Evolutionary conservation across 2,888 invertebrate genomes (phyloP), one percentile per base, ranked within the genome.

Genomic region (Stratiomys singularior): DNA sequence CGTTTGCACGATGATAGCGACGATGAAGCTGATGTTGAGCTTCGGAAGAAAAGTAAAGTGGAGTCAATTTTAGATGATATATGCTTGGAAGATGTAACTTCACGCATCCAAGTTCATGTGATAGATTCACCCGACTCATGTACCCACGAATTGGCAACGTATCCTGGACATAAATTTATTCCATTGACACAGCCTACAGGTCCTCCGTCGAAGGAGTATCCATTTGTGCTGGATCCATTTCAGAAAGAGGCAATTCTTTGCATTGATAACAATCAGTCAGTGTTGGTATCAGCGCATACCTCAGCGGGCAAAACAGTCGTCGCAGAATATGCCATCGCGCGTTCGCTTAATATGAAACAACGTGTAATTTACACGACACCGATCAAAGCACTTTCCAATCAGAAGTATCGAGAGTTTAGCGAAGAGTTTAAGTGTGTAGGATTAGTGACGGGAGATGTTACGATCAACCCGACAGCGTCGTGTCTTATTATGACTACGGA

Each of bases 401-500:
- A 99, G 88, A 99, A 99, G 86, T 99, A 97, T 87, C 90, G 99
- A 81, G 99, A 99, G 86, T 96, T 99, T 85, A 94, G 93, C 79
- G 99, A 99, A 84, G 97, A 98, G 87, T 99, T 99, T 84, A 93
- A 94, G 86, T 99, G 99, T 88, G 99, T 99, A 11, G 99, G 99
- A 56, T 89, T 99, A 67, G 94, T 99, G 81, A 99, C 99, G 27
- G 99, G 99, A 44, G 99, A 99, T 89, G 99, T 99, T 1, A 99
- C 99, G 0, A 98, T 99, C 76, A 99, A 99, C 89, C 99, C 99
- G 3, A 94, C 94, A 46, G 99, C 99, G 15, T 97, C 97, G 76
- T 97, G 98, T 87, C 91, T 99, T 47, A 98, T 99, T 81, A 99
- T 99, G 99, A 99, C 99, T 0, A 99, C 99, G n/a, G 99, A 99